These are phyloP conservation scores for Acronicta leporina DNA, from an alignment of 2,888 invertebrate genomes.

Conservation along the genomic window DNA sequence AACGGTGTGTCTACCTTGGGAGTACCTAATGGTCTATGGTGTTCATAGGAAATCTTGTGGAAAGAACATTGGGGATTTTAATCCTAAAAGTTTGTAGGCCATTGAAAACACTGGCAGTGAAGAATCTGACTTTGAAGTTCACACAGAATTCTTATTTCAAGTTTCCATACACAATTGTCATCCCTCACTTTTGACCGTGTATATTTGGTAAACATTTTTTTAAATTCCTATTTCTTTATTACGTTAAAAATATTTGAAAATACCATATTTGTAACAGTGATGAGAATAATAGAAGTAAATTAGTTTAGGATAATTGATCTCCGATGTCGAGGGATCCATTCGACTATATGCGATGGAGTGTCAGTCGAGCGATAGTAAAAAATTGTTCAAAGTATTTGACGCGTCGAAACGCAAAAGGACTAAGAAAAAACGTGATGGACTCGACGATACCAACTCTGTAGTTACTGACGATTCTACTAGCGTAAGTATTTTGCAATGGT, in stretches of 20 bases:
- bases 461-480: slow-evolving; percentile 76
- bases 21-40: no score
- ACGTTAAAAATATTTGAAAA: slow-evolving; percentile 53
- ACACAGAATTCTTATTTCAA: slow-evolving; percentile 74
- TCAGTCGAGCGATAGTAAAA: slow-evolving; percentile 82
- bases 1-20: no score
- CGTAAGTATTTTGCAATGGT: slow-evolving; percentile 68
- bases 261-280: slow-evolving; percentile 55
- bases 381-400: slow-evolving; percentile 82
- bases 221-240: slow-evolving; percentile 67
- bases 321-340: slow-evolving; percentile 72
- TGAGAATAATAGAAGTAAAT: slow-evolving; percentile 63
- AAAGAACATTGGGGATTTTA: no score
- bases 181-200: slow-evolving; percentile 64
- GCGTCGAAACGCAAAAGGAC: slow-evolving; percentile 74
- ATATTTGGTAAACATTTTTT: slow-evolving; percentile 72
- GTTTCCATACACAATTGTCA: slow-evolving; percentile 66
- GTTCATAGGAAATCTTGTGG: no score
- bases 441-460: slow-evolving; percentile 73
- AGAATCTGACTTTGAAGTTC: slow-evolving; percentile 31
- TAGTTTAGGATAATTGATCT: slow-evolving; percentile 61
- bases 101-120: slow-evolving; percentile 54
- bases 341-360: slow-evolving; percentile 78
- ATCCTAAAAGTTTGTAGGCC: not conserved
- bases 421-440: slow-evolving; percentile 72